phyloP scores from a whole-genome alignment of 2,113 vertebrate species.

The Chlorodrepanis virens region DNA sequence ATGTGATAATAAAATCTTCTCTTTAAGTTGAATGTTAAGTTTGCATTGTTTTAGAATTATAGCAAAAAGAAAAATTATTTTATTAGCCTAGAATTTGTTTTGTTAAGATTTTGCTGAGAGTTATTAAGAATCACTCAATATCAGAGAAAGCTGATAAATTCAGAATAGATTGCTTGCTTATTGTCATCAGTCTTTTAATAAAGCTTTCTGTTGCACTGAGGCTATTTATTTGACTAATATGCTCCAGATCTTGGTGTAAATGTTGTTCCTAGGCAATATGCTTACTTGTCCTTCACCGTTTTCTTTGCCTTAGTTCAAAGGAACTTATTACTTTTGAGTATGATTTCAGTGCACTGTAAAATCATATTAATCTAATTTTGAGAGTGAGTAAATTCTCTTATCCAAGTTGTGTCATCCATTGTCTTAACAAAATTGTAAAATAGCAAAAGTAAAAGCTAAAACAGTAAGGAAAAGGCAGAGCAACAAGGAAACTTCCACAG shows the following conservation, averaged over 20 bases:
- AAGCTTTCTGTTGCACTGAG: slow-evolving; percentile 33
- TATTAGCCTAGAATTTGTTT: not conserved
- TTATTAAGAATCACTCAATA: not conserved
- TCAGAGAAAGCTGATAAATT: not conserved
- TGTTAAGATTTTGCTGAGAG: not conserved
- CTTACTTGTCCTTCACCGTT: not conserved
- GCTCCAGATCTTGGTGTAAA: slow-evolving; percentile 35
- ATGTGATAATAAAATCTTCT: not conserved
- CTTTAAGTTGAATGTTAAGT: not conserved
- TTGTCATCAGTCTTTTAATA: slow-evolving; percentile 48
- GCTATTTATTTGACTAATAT: slow-evolving; percentile 53
- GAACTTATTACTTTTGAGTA: not conserved
- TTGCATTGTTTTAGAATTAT: not conserved
- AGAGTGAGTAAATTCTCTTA: not conserved
- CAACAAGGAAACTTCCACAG: not conserved
- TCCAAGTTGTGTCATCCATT: not conserved
- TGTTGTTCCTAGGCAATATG: slow-evolving; percentile 6
- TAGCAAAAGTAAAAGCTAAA: not conserved
- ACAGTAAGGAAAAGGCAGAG: not conserved
- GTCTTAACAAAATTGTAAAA: not conserved
- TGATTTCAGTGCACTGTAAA: not conserved
- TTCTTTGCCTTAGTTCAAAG: slow-evolving; percentile 29
- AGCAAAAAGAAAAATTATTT: not conserved
- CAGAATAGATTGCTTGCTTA: not conserved
- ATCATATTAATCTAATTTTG: not conserved